Evolutionary conservation across 1,140 invertebrate species (phyloP).

Genomic region (Sesamia nonagrioides): DNA sequence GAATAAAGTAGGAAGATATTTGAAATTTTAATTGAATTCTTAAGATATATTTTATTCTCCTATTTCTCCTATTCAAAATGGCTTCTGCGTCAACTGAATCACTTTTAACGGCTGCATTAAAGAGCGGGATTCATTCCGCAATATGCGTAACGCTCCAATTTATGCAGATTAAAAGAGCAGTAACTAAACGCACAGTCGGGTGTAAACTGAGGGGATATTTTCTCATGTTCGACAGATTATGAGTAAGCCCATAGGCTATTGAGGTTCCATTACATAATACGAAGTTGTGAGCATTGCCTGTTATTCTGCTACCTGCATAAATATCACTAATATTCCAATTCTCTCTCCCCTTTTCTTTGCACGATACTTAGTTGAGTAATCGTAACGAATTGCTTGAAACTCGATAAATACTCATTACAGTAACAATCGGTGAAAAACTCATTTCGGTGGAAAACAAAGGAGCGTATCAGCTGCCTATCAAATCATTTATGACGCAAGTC

Average conservation of each 20-base stretch:
- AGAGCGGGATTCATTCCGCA: slow-evolving; percentile 38
- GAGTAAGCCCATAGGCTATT: slow-evolving; percentile 29
- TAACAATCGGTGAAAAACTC: slow-evolving; percentile 40
- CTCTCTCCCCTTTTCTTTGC: neutral
- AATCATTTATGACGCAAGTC: slow-evolving; percentile 29
- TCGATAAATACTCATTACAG: slow-evolving; percentile 27
- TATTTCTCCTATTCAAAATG: slow-evolving; percentile 35
- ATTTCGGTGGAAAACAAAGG: slow-evolving; percentile 35
- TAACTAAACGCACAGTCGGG: slow-evolving; percentile 29
- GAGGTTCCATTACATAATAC: slow-evolving; percentile 21
- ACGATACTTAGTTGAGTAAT: slow-evolving; percentile 23
- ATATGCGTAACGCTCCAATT: slow-evolving; percentile 35
- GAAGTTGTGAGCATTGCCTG: slow-evolving; percentile 12
- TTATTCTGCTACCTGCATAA: neutral
- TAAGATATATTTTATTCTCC: slow-evolving; percentile 33
- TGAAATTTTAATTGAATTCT: slow-evolving; percentile 26
- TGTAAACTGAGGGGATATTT: slow-evolving; percentile 33
- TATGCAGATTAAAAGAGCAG: slow-evolving; percentile 38
- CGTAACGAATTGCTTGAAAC: slow-evolving; percentile 10
- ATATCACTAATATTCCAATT: slow-evolving; percentile 26
- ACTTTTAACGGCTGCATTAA: slow-evolving; percentile 42
- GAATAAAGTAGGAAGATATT: slow-evolving; percentile 10
- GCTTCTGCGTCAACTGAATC: slow-evolving; percentile 30
- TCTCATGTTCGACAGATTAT: slow-evolving; percentile 47
- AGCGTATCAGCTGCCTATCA: slow-evolving; percentile 38